Evolutionary conservation across 2,797 vertebrate species (phyloP), one percentile per base, ranked within the genome.

Genomic region (Scomberomorus guttatus): DNA sequence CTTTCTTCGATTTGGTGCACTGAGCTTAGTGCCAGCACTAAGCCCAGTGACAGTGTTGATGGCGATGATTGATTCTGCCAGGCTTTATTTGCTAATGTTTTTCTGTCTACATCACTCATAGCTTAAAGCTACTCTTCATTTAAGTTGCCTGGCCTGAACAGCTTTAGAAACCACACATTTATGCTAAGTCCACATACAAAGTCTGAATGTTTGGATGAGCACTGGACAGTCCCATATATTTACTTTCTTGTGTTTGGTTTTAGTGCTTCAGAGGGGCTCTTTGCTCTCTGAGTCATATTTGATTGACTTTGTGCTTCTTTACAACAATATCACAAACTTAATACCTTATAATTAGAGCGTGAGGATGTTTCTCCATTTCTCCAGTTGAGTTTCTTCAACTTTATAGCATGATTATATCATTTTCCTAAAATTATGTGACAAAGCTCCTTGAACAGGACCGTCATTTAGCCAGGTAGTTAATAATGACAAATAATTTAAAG

Each of bases 11-110:
- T 75, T 72, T 75, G 63, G 10, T 75, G 51, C 48, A 6, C 25
- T 70, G 72, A 86, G 55, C 52, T 74, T 18, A 72, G 69, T 44
- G 64, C 11, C 75, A 59, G 56, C 65, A 63, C n/a, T n/a, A n/a
- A n/a, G n/a, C n/a, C n/a, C 46, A 32, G 52, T 68, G 78, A 70
- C 59, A 52, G 46, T 87, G 78, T 80, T 89, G 82, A 34, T 83
- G 84, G 77, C 59, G 37, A 66, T 86, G 83, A 89, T 76, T 79
- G 58, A 79, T 81, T 85, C 63, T 81, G 39, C 61, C 79, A 58
- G 64, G 69, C 72, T 88, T 72, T 62, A 59, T 61, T 80, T 83
- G 61, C 77, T 84, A 37, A 78, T 71, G 65, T 91, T 81, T 65
- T 29, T 58, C 65, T 75, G 70, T 72, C 58, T 75, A 42, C 61